Base-by-base conservation (phyloP, 92 coral and sea anemone genomes). In the Porites lobata region DNA sequence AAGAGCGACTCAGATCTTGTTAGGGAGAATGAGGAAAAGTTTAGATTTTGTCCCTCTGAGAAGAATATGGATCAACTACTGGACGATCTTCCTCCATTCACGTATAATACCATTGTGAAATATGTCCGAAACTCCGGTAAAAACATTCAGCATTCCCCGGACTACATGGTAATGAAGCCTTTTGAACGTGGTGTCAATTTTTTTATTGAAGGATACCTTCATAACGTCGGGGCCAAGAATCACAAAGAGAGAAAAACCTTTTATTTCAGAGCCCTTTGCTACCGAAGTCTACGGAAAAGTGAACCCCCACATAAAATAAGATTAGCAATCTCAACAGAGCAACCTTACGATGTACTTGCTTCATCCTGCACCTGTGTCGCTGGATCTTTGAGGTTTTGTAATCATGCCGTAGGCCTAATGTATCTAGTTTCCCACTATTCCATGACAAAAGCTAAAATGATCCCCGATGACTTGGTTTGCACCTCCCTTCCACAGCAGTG, bases 401-500 rank as follows among this genome's bases (percentile, higher is more conserved):
- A 89, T 62, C 89, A 89, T 84, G 80, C 89, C 15, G 24, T 89
- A 4, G 85, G 72, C 29, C 53, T 89, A 18, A 75, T 89, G 88
- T 89, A 89, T 58, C 47, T 81, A 50, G 83, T 88, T 58, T 72
- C 88, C 18, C 79, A 88, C 79, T 62, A 82, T 66, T 82, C 75
- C 85, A 21, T 77, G 51, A 75, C 83, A 50, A 82, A 88, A 15
- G 57, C 59, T 47, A 88, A 88, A 64, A 12, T 19, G 15, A 18
- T 84, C 51, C 85, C 89, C 1, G 80, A 84, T 74, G 88, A 81
- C 38, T 38, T 81, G 51, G 65, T 72, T 18, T 81, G 79, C 52
- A 88, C 88, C 26, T 59, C 87, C 73, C 87, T 81, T 26, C 88
- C 92, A 43, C 89, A 83, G 72, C 89, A 83, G 84, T 89, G 92